Evolutionary conservation across 2,113 vertebrate genomes (phyloP), one percentile per base, ranked within the genome.

Genomic region (Tragelaphus scriptus): DNA sequence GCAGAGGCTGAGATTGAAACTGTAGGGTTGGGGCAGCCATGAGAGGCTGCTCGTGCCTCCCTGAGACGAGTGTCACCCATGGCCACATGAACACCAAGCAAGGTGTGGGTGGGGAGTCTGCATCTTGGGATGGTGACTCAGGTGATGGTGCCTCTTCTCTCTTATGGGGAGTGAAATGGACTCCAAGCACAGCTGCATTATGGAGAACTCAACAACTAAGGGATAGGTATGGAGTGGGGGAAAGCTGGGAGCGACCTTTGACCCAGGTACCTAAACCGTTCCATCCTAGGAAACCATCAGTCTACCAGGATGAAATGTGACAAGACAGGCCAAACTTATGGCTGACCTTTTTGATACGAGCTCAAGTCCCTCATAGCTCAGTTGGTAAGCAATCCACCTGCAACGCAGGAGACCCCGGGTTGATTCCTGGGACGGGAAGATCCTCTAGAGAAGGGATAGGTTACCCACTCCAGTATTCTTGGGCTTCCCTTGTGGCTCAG

Each of bases 401-500:
- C 68, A 40, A 40, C 1, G 5, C 68, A 40, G 19, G n/a, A 71
- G n/a, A 71, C 19, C 19, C 19, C 0, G 5, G 10, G 36, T 71
- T 1, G 19, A 40, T 40, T 23, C 10, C 68, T 40, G n/a, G 68
- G 19, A 12, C 0, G 0, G 68, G n/a, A 23, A 71, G 19, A 12
- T 71, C 68, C 0, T 0, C 68, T 40, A 21, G 19, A 71, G n/a
- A 71, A 71, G 5, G 10, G 2, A 40, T 40, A 40, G 68, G 9
- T 2, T 40, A 71, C 68, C 65, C 68, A 40, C 5, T 40, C n/a
- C 68, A 71, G n/a, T 40, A 71, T 71, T 71, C n/a, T 71, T 71
- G 68, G 68, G 19, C 19, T 71, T 71, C 10, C 5, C n/a, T 23
- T 5, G 68, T 40, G n/a, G 19, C 19, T 23, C n/a, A 36, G 68